Percentiles rank a stretch among this genome's conserved stretches.
These are phyloP conservation scores for Tetranychus truncatus DNA, from an alignment of 2,888 invertebrate genomes.

Conservation along the genomic window DNA sequence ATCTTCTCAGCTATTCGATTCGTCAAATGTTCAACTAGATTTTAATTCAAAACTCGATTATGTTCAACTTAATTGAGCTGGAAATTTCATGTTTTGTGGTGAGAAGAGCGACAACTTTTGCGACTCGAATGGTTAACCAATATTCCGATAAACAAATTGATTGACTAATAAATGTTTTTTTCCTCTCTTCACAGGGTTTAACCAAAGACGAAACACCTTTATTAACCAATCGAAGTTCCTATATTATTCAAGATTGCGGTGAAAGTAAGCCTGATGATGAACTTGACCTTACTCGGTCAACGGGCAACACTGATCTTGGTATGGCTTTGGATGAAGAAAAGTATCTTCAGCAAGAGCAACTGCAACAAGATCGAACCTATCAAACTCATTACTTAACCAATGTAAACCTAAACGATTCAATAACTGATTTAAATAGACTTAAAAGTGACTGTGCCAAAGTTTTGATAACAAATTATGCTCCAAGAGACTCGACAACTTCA, in stretches of 20 bases:
- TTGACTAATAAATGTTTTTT: neutral
- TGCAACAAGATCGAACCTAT: neutral
- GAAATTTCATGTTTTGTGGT: too few relatives aligned
- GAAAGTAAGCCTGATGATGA: neutral
- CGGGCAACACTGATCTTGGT: neutral
- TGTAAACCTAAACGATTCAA: neutral
- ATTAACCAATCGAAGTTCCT: neutral
- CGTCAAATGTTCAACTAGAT: too few relatives aligned
- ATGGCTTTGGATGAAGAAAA: neutral
- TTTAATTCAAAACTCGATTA: too few relatives aligned
- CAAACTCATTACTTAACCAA: neutral
- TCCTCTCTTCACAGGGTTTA: neutral
- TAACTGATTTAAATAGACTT: neutral
- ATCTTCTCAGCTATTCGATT: too few relatives aligned
- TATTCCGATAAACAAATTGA: neutral
- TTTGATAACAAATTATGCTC: neutral
- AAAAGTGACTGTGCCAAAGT: neutral
- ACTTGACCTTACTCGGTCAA: neutral
- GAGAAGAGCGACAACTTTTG: neutral
- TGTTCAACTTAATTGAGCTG: too few relatives aligned
- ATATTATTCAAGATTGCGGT: neutral
- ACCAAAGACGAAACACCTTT: neutral
- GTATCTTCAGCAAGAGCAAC: conserved; percentile 5
- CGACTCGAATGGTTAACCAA: neutral
- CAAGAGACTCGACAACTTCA: neutral